Conservation (phyloP, 1,140 invertebrate genomes). For the Drosophila neocordata region DNA sequence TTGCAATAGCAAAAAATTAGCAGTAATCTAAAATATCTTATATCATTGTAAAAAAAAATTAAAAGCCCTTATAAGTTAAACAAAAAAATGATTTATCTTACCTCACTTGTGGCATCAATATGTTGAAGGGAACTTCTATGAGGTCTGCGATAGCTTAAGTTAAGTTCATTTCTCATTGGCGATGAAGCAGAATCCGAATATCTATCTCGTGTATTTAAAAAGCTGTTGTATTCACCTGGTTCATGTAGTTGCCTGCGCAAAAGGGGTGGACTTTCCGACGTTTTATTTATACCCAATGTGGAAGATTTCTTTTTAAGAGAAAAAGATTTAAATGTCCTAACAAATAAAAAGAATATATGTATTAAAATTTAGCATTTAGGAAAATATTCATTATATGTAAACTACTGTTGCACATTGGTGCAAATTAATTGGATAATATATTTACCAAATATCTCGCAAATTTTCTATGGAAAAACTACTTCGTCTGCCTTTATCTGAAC, state of each 20-base stretch:
- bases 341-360: conserved; percentile 14
- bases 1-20: background rate
- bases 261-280: conserved; percentile 79
- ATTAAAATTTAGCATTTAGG: too few species aligned
- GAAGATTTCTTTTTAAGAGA: conserved; percentile 79
- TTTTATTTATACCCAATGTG: conserved; percentile 81
- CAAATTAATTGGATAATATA: too few species aligned
- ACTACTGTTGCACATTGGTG: too few species aligned
- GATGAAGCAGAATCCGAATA: conserved; percentile 1
- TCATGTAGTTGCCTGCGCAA: conserved; percentile 48
- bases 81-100: too few species aligned
- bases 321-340: conserved; percentile 75
- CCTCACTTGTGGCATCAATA: conserved; percentile 40
- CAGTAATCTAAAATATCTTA: background rate
- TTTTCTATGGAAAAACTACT: conserved; percentile 85
- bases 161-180: conserved; percentile 23
- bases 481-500: conserved; percentile 71
- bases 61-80: too few species aligned
- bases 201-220: conserved; percentile 18
- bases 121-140: conserved; percentile 69
- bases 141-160: conserved; percentile 31
- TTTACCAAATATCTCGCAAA: conserved; percentile 84
- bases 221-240: conserved; percentile 10
- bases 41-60: background rate
- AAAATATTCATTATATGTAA: too few species aligned